Base-by-base conservation (phyloP, 2,888 invertebrate species). In the Xestia rhomboidea region DNA sequence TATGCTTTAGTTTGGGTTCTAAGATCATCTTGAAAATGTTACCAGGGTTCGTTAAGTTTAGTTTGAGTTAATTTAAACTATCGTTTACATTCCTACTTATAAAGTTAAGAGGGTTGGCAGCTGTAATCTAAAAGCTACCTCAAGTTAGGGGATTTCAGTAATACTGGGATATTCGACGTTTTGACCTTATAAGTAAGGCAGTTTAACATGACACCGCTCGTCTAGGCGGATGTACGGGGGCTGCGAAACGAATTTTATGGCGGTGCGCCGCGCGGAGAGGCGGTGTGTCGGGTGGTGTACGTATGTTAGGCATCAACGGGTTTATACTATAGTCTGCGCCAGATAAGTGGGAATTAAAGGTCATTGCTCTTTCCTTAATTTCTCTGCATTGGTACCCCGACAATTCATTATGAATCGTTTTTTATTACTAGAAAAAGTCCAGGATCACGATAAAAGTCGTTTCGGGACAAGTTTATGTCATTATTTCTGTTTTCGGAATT, bases 1-100 rank as follows among this genome's bases (percentile, higher is more conserved):
- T 30, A 27, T 69, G 38, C 68, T 63, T 7, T 13, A 60, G 21
- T 68, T 44, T 2, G 34, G 38, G 74, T 69, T 67, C 34, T 60
- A 46, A 85, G 41, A 57, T 73, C 41, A 38, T 68, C 71, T 66
- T 30, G 18, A 34, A 34, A 71, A 64, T 51, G 38, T 34, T 60
- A 66, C n/a, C 24, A 49, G 11, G 46, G 68, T 41, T 34, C 24
- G 70, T 81, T 71, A 62, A 72, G 62, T 85, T 66, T n/a, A 49
- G 68, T 63, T 62, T n/a, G 11, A 84, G 62, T 75, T 68, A 70
- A 70, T 70, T 82, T 66, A 81, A 67, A 70, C 68, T 68, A 69
- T 76, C 34, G 49, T 80, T 70, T 80, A 70, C 60, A 70, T 62
- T 78, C 1, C 18, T 54, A 76, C 77, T 64, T 78, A 63, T 44